Evolutionary conservation across 2,113 vertebrate genomes (phyloP).

Genomic region (Emydura subglobosa): DNA sequence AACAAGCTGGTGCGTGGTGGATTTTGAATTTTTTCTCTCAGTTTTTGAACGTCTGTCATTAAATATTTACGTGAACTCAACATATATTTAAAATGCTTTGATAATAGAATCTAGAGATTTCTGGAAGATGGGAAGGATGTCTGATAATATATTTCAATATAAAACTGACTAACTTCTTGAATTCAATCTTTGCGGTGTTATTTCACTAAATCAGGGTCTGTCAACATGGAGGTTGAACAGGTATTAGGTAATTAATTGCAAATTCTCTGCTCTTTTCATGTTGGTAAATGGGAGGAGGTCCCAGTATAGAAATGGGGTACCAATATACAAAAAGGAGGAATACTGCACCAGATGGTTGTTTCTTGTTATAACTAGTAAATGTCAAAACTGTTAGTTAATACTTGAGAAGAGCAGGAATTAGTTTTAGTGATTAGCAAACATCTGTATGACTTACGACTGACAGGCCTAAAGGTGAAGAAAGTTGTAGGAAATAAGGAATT

Average conservation of each 20-base stretch:
- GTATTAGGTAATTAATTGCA: background rate
- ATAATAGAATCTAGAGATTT: background rate
- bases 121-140: background rate
- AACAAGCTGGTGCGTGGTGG: background rate
- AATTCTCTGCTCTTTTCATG: background rate
- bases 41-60: background rate
- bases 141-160: background rate
- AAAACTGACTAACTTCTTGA: background rate
- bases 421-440: background rate
- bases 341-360: background rate
- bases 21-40: fast-evolving
- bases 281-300: background rate
- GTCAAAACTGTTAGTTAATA: background rate
- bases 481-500: background rate
- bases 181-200: background rate
- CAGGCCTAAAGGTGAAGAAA: background rate
- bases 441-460: background rate
- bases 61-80: background rate
- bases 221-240: background rate
- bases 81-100: background rate
- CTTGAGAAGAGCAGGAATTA: background rate
- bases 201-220: background rate
- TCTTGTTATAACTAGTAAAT: background rate
- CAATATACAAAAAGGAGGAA: background rate
- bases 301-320: background rate